Evolutionary conservation across 2,113 vertebrate genomes (phyloP), one percentile per base, ranked within the genome.

Genomic region (Nibea coibor): DNA sequence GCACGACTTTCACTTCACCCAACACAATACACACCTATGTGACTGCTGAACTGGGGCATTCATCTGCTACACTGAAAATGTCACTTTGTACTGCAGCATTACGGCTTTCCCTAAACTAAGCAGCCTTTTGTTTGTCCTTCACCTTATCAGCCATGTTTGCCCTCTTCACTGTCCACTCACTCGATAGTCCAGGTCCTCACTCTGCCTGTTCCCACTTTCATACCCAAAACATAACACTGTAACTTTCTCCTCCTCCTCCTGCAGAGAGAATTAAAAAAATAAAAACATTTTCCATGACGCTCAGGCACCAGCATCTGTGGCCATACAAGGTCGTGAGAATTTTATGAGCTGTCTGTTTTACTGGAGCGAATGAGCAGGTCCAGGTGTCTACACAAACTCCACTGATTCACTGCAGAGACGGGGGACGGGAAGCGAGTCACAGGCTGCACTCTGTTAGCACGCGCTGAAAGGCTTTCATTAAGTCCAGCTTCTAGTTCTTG

Each of bases 291-390:
- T 90, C 88, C 84, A 80, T 87, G 84, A 88, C 80, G 62, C 42
- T 47, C 3, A 20, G 6, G 35, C 54, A 7, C 15, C 17, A 12
- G 6, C 10, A 28, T 71, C 58, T 71, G 68, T 61, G 48, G 35
- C 83, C 82, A 11, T 87, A 89, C 67, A 92, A 83, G 89, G 91
- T 53, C 17, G 2, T 88, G 80, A 68, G 84, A 87, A 63, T 26
- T 75, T 78, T 68, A 59, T 19, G 28, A 79, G 67, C 58, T 8
- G 35, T 58, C 57, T 45, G 42, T 50, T 35, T 70, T 16, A 16
- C 48, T 71, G 64, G 56, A n/a, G 57, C 4, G 5, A 39, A 50
- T 16, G 26, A 69, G 22, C 57, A 28, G 26, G 17, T 69, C 65
- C 57, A 85, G 89, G 84, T 86, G 65, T 82, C 72, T 1, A 31